Percentiles rank a stretch among this genome's conserved stretches.
Evolutionary conservation across 2,888 invertebrate genomes (phyloP).

Genomic region (Pyrocoelia pectoralis): DNA sequence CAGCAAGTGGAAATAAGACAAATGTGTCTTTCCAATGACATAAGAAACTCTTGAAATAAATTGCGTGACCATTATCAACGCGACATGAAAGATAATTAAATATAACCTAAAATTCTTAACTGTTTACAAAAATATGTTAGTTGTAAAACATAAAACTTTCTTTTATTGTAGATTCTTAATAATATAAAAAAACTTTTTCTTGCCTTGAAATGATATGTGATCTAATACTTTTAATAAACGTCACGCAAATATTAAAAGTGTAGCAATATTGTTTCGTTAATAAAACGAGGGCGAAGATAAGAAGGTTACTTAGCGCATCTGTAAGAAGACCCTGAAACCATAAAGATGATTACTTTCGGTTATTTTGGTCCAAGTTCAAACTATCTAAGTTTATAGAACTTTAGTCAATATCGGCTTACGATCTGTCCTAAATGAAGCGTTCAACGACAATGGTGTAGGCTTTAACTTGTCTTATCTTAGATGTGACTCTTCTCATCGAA

Average conservation of each 20-base stretch:
- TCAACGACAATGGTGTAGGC: conserved; percentile 1
- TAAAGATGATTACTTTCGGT: background rate
- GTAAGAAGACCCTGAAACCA: background rate
- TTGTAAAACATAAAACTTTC: background rate
- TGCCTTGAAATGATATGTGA: too few relatives aligned
- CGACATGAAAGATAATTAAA: conserved; percentile 1
- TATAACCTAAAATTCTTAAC: background rate
- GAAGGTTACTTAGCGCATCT: background rate
- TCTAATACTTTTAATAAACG: background rate
- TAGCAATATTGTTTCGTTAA: background rate
- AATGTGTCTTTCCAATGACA: conserved; percentile 8
- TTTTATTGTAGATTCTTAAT: background rate
- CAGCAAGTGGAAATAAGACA: conserved; percentile 13
- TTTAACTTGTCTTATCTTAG: conserved; percentile 1
- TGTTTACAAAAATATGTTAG: background rate
- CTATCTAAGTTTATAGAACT: background rate
- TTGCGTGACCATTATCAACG: background rate
- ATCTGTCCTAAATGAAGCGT: conserved; percentile 1
- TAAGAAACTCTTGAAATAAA: background rate
- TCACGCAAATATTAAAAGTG: background rate
- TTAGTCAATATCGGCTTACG: background rate
- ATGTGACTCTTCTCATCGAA: background rate
- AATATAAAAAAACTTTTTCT: too few relatives aligned
- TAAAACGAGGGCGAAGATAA: background rate
- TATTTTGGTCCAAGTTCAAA: conserved; percentile 1